These are phyloP conservation scores for Rallus crepitans DNA, from an alignment of 2,797 vertebrate species.

Conservation along the genomic window DNA sequence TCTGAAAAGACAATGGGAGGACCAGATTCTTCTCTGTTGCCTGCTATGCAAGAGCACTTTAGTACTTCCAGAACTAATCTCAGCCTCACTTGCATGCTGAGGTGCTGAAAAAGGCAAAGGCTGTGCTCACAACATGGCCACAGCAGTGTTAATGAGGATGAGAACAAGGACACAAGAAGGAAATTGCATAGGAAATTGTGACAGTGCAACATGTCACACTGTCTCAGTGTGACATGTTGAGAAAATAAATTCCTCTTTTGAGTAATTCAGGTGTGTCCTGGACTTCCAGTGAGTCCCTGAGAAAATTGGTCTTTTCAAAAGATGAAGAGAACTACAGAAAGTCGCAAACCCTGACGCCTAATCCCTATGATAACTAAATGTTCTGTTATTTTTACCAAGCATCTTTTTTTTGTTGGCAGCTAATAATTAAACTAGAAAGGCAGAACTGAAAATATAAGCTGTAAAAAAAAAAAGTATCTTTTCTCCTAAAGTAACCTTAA, in stretches of 20 bases:
- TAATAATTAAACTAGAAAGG: background rate
- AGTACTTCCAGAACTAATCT: background rate
- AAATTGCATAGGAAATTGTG: background rate
- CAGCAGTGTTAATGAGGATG: background rate
- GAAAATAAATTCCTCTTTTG: background rate
- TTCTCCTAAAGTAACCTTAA: background rate
- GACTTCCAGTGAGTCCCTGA: background rate
- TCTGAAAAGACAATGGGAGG: background rate
- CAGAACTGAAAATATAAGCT: background rate
- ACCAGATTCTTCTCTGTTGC: background rate
- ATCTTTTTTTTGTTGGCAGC: background rate
- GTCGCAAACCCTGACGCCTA: background rate
- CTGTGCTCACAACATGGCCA: background rate
- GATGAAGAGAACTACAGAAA: background rate
- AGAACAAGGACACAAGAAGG: background rate
- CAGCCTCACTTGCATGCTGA: background rate
- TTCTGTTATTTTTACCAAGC: background rate
- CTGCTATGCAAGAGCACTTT: background rate
- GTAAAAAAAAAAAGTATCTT: background rate
- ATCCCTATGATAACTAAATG: background rate
- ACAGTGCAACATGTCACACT: background rate
- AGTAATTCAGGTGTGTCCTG: background rate
- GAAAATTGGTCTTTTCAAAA: background rate
- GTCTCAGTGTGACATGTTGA: background rate
- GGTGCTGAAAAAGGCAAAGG: background rate